Percentiles rank a stretch among this genome's conserved stretches.
These are phyloP conservation scores for Cephus sareptanus DNA, from an alignment of 2,888 invertebrate genomes.

Conservation along the genomic window DNA sequence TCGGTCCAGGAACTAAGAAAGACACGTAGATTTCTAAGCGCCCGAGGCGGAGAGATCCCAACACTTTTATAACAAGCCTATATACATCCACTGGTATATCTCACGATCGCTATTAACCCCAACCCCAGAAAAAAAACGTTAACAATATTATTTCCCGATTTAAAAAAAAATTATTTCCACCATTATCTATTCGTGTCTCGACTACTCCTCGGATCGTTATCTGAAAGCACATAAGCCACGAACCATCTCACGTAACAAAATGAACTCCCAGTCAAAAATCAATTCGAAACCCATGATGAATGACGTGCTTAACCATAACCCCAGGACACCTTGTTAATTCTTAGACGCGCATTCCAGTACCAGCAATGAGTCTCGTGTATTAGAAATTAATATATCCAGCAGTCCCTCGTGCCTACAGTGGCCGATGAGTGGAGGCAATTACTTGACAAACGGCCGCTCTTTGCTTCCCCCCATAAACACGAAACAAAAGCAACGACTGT, in stretches of 20 bases:
- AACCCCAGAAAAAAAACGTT: neutral
- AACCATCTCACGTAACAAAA: neutral
- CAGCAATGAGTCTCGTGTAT: conserved; percentile 19
- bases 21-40: neutral
- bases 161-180: neutral
- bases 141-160: neutral
- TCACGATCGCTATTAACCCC: neutral
- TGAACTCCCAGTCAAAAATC: neutral
- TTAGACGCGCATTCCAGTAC: conserved; percentile 3
- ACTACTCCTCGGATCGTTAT: neutral
- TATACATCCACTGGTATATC: neutral
- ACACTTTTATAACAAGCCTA: neutral
- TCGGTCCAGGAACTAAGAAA: neutral
- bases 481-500: neutral
- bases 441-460: neutral
- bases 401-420: neutral
- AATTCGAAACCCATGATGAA: conserved; percentile 21
- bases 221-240: neutral
- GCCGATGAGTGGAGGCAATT: conserved; percentile 14
- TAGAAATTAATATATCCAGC: conserved; percentile 27
- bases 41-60: conserved; percentile 4
- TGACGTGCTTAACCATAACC: conserved; percentile 16
- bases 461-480: neutral
- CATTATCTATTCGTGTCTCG: neutral
- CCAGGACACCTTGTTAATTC: conserved; percentile 27